phyloP scores from a whole-genome alignment of 2,113 vertebrate genomes.

The Carassius carassius region DNA sequence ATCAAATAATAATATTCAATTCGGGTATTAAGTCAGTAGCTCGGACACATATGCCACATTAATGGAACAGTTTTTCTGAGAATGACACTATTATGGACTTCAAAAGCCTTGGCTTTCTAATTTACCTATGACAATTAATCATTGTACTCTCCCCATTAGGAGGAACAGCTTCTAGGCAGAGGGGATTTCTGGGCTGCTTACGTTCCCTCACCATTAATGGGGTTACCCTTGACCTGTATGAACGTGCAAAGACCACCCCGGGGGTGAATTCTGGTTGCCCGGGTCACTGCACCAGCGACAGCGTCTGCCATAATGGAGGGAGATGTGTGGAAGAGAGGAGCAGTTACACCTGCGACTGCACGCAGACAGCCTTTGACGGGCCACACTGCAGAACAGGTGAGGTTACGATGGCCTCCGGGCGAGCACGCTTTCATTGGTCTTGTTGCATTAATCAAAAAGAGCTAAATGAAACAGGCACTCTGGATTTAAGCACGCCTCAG shows the following conservation, averaged over 20 bases:
- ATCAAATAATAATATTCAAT: background rate
- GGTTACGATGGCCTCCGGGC: background rate
- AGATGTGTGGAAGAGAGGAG: constrained; percentile 84
- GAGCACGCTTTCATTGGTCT: background rate
- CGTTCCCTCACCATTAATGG: constrained; percentile 83
- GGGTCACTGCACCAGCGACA: constrained; percentile 85
- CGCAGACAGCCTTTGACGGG: constrained; percentile 81
- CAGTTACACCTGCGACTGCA: constrained; percentile 85
- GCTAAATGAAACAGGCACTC: background rate
- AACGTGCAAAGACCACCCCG: constrained; percentile 79
- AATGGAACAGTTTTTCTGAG: background rate
- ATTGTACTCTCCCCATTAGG: constrained; percentile 65
- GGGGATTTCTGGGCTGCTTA: constrained; percentile 84
- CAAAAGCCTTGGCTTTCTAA: background rate
- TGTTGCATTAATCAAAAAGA: background rate
- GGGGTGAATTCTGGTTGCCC: constrained; percentile 84
- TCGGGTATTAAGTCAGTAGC: too few species aligned
- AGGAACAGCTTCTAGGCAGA: constrained; percentile 80
- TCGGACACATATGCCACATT: background rate
- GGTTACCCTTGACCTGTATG: constrained; percentile 82
- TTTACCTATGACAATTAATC: background rate
- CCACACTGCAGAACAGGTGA: constrained; percentile 84
- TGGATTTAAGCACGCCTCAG: background rate
- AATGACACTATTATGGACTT: background rate
- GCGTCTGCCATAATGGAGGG: constrained; percentile 81